Conservation (phyloP, 2,797 vertebrate genomes). For the Gephyroberyx darwinii region DNA sequence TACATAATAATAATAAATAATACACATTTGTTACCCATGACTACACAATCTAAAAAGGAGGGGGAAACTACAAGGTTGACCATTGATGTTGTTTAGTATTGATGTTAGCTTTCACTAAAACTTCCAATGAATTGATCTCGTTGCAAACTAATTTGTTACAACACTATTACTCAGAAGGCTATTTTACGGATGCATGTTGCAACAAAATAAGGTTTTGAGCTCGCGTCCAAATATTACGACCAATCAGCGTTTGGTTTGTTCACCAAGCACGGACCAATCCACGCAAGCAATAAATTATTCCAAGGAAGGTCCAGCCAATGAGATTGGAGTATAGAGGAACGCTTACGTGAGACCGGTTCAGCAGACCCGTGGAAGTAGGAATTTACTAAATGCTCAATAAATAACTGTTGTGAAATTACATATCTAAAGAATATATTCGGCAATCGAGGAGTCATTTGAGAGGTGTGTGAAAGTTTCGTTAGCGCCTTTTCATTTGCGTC, state of each 20-base stretch:
- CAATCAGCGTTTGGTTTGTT: slow-evolving; percentile 40
- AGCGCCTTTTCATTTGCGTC: accelerated
- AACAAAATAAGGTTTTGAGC: no score
- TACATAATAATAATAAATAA: no score
- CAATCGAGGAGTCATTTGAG: background rate
- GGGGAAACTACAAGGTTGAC: no score
- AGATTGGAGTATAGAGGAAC: background rate
- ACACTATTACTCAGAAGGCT: no score
- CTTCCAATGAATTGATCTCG: no score
- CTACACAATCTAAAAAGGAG: no score
- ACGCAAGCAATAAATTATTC: background rate
- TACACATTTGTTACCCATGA: no score
- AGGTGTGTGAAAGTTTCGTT: slow-evolving; percentile 47
- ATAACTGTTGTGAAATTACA: background rate
- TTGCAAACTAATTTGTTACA: no score
- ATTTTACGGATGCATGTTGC: background rate
- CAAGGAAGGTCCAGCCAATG: slow-evolving; percentile 49
- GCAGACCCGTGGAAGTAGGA: background rate
- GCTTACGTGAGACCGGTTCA: background rate
- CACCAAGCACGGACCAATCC: slow-evolving; percentile 34
- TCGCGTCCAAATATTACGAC: background rate
- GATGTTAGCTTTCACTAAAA: no score
- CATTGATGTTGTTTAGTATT: no score
- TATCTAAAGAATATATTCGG: background rate
- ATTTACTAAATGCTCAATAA: slow-evolving; percentile 31